Percentiles rank a stretch among this genome's conserved stretches.
These are phyloP conservation scores for Chymomyza caudatula DNA, from an alignment of 2,888 invertebrate species.

Conservation along the genomic window DNA sequence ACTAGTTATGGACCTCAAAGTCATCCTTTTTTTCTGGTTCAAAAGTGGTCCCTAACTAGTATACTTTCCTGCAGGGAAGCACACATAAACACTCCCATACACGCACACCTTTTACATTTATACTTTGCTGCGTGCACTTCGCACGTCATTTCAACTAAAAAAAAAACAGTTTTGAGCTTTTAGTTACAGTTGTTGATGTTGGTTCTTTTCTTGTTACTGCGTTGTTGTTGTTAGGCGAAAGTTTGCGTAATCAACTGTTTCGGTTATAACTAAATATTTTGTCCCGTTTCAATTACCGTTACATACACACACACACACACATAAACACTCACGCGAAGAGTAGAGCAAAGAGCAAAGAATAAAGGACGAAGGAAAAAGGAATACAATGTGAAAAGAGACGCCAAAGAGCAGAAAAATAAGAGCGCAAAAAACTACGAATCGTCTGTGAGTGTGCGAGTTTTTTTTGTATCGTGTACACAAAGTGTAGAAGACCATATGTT, in stretches of 20 bases:
- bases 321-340: slow-evolving; percentile 20
- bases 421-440: slow-evolving; percentile 35
- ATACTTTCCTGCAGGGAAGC: too few relatives aligned
- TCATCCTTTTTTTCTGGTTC: too few relatives aligned
- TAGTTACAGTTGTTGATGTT: slow-evolving; percentile 30
- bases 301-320: slow-evolving; percentile 10
- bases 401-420: background rate
- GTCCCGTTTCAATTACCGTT: background rate
- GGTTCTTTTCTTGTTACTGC: slow-evolving; percentile 31
- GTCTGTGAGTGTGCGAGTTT: too few relatives aligned
- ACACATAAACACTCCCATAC: too few relatives aligned
- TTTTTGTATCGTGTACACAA: too few relatives aligned
- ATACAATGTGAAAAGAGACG: background rate
- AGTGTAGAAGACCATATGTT: too few relatives aligned
- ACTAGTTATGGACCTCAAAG: too few relatives aligned
- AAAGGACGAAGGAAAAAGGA: background rate
- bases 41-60: too few relatives aligned
- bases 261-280: slow-evolving; percentile 27
- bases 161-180: slow-evolving; percentile 26
- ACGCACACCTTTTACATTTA: background rate
- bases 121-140: slow-evolving; percentile 35
- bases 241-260: slow-evolving; percentile 54
- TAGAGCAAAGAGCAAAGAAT: background rate
- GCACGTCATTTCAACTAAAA: slow-evolving; percentile 15
- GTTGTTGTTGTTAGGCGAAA: slow-evolving; percentile 44